Evolutionary conservation across 2,888 invertebrate species (phyloP).

Genomic region (Tipula confusa): DNA sequence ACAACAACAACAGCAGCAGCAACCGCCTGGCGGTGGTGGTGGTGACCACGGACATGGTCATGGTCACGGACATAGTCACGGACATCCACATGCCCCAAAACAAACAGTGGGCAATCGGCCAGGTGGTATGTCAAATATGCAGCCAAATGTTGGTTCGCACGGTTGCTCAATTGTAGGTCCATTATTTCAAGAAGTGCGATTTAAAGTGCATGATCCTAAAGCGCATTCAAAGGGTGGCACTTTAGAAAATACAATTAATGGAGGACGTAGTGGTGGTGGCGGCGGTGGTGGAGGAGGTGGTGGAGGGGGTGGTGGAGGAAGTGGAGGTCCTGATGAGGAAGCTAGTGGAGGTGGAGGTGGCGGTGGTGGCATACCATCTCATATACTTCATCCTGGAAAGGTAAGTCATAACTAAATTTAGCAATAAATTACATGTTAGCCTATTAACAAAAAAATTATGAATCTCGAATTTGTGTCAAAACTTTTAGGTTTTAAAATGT

Average conservation of each 20-base stretch:
- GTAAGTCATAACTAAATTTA: conserved; percentile 44
- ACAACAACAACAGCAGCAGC: too few species aligned
- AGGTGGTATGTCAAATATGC: conserved; percentile 52
- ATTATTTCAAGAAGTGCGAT: conserved; percentile 86
- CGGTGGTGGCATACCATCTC: conserved; percentile 57
- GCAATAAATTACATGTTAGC: neutral
- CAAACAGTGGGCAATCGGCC: conserved; percentile 53
- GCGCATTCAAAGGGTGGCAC: conserved; percentile 90
- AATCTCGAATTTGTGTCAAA: too few species aligned
- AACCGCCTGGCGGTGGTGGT: conserved; percentile 62
- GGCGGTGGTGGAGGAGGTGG: conserved; percentile 53
- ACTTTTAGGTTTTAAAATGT: too few species aligned
- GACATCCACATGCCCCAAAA: conserved; percentile 52
- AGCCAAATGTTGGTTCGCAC: conserved; percentile 52
- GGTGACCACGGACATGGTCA: conserved; percentile 54
- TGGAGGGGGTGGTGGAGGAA: conserved; percentile 55
- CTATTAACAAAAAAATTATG: too few species aligned
- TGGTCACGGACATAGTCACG: conserved; percentile 52
- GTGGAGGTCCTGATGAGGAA: conserved; percentile 52
- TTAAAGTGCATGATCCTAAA: conserved; percentile 91
- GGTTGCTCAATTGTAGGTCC: conserved; percentile 61
- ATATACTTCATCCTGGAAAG: conserved; percentile 83
- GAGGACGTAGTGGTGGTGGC: conserved; percentile 62
- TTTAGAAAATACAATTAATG: conserved; percentile 86
- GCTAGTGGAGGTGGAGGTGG: conserved; percentile 25